phyloP scores from a whole-genome alignment of 2,888 invertebrate genomes.

The Apamea epomidion region DNA sequence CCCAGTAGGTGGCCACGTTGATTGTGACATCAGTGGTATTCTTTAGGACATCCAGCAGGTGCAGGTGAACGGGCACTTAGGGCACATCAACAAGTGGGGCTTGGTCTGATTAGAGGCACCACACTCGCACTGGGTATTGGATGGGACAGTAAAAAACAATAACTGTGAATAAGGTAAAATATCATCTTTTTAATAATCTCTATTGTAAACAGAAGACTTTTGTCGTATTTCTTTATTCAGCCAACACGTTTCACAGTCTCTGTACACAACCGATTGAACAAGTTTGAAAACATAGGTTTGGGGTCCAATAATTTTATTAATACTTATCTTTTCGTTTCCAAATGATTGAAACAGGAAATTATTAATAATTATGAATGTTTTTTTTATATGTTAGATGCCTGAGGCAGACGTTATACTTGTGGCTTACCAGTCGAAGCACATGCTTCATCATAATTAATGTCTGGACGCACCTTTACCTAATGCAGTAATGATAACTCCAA shows the following conservation, averaged over 20 bases:
- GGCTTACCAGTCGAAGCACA: neutral
- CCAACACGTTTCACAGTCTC: neutral
- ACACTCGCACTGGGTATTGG: no score
- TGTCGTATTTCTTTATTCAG: neutral
- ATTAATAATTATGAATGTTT: no score
- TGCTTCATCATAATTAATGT: neutral
- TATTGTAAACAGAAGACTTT: neutral
- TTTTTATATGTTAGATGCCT: no score
- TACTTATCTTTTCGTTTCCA: neutral
- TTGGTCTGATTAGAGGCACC: neutral
- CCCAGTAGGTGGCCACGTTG: no score
- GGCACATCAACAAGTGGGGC: neutral
- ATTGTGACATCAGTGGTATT: no score
- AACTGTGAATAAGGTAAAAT: neutral
- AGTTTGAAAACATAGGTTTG: neutral
- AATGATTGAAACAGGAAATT: no score
- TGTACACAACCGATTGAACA: neutral
- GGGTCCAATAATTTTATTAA: neutral
- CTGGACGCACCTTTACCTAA: neutral
- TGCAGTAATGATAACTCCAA: neutral
- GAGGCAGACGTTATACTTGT: neutral
- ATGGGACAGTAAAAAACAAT: neutral
- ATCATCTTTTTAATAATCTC: neutral
- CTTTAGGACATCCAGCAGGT: no score
- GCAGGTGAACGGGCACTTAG: no score